These are phyloP conservation scores for Micrasema longulum DNA, from an alignment of 1,140 invertebrate species.

Conservation along the genomic window DNA sequence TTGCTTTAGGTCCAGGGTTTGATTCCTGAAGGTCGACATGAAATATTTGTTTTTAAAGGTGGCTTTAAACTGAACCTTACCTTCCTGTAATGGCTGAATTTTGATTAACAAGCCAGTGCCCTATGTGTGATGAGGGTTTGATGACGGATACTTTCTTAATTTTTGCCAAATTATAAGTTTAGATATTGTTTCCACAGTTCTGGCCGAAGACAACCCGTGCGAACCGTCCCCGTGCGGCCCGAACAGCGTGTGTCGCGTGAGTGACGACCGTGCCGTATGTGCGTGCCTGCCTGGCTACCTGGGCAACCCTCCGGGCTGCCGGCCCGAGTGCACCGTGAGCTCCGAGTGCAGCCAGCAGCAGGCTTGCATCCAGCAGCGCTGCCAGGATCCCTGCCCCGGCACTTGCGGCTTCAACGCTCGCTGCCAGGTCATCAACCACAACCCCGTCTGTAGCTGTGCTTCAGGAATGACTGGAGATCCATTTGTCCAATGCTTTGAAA, in stretches of 20 bases:
- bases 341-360: slow-evolving; percentile 79
- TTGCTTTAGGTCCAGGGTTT: no score
- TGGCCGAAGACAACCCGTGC: slow-evolving; percentile 73
- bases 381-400: slow-evolving; percentile 83
- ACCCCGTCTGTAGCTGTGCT: slow-evolving; percentile 87
- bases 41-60: no score
- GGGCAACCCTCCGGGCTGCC: slow-evolving; percentile 80
- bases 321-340: slow-evolving; percentile 83
- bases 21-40: no score
- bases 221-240: slow-evolving; percentile 84
- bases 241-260: slow-evolving; percentile 81
- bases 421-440: slow-evolving; percentile 85
- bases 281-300: slow-evolving; percentile 81
- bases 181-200: no score
- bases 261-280: slow-evolving; percentile 80
- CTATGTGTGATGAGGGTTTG: no score
- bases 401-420: slow-evolving; percentile 83
- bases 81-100: no score
- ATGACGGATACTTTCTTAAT: no score
- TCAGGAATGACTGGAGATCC: slow-evolving; percentile 83
- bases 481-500: slow-evolving; percentile 79
- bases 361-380: slow-evolving; percentile 85
- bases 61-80: no score
- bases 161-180: no score
- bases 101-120: no score